These are phyloP conservation scores for Furcula furcula DNA, from an alignment of 2,888 invertebrate genomes.

Conservation along the genomic window DNA sequence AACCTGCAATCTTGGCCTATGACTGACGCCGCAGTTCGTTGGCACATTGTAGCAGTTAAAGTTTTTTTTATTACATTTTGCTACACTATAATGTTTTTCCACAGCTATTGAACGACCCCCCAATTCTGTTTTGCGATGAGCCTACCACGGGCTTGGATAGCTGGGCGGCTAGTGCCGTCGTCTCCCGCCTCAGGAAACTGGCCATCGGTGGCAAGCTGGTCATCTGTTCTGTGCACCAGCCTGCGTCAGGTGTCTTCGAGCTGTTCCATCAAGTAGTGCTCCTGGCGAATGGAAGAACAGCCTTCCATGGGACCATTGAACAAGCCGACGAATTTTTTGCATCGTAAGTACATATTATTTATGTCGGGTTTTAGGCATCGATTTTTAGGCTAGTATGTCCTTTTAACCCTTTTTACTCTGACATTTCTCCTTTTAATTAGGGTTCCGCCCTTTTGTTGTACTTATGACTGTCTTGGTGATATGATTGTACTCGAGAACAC, in stretches of 20 bases:
- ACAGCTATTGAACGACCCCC: slow-evolving; percentile 92
- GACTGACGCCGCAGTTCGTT: too few relatives aligned
- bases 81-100: slow-evolving; percentile 14
- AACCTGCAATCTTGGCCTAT: too few relatives aligned
- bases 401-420: too few relatives aligned
- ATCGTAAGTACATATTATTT: slow-evolving; percentile 74
- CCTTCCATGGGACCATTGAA: slow-evolving; percentile 89
- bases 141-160: slow-evolving; percentile 96
- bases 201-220: slow-evolving; percentile 88
- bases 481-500: too few relatives aligned
- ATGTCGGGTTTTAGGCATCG: too few relatives aligned
- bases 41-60: too few relatives aligned
- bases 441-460: too few relatives aligned
- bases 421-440: too few relatives aligned
- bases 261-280: slow-evolving; percentile 90
- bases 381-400: too few relatives aligned
- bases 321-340: slow-evolving; percentile 86
- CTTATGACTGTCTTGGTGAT: too few relatives aligned
- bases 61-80: too few relatives aligned
- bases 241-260: slow-evolving; percentile 92
- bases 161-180: slow-evolving; percentile 91
- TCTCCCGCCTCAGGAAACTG: slow-evolving; percentile 85
- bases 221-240: slow-evolving; percentile 95
- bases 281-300: slow-evolving; percentile 88
- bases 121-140: slow-evolving; percentile 95